Percentiles rank a stretch among this genome's conserved stretches.
phyloP scores from a whole-genome alignment of 2,113 vertebrate species.

The Melanocharis versteri region DNA sequence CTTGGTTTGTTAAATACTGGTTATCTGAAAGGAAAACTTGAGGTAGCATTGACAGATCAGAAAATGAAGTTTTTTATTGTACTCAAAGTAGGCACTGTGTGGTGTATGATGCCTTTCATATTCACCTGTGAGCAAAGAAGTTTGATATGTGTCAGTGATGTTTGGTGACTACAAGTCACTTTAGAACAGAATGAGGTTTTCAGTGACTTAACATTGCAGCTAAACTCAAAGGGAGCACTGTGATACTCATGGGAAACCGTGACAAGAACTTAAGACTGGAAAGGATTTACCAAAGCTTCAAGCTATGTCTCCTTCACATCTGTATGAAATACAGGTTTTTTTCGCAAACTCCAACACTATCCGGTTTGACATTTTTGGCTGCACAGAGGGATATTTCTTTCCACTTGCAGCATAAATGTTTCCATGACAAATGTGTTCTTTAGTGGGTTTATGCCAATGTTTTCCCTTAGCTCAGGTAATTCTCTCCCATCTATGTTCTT shows the following conservation, averaged over 20 bases:
- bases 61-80: neutral
- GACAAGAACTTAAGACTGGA: neutral
- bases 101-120: neutral
- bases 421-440: neutral
- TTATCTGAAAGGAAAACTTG: neutral
- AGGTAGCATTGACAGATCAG: neutral
- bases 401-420: neutral
- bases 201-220: neutral
- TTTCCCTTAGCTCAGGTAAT: neutral
- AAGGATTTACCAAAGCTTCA: neutral
- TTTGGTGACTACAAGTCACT: neutral
- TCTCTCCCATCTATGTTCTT: neutral
- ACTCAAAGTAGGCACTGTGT: neutral
- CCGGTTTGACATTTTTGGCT: neutral
- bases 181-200: neutral
- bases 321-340: neutral
- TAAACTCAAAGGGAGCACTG: neutral
- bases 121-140: neutral
- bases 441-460: neutral
- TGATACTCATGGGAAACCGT: neutral
- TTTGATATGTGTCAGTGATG: neutral
- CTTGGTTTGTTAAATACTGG: neutral
- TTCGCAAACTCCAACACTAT: neutral
- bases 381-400: neutral
- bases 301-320: neutral